Base-by-base conservation (phyloP, 2,888 invertebrate genomes). In the Smittia aterrima region DNA sequence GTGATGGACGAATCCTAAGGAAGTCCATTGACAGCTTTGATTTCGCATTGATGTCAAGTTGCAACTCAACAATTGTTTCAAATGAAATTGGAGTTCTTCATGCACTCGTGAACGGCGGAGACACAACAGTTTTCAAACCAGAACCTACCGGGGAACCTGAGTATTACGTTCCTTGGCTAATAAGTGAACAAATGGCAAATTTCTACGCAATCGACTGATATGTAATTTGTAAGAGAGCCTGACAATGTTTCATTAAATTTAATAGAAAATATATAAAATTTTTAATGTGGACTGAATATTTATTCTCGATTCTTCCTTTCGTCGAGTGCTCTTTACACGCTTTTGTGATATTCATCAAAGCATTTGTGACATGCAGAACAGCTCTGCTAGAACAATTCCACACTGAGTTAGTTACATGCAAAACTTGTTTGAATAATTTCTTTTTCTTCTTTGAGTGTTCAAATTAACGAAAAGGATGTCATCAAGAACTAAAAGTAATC, bases 61-160 rank as follows among this genome's bases (percentile, higher is more conserved):
- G 72, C 38, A 75, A 75, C 53, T 25, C 64, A 13, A 75, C 71
- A 18, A 67, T 75, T 24, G 27, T 75, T 6, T 72, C 71, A 24
- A 75, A 75, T 24, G 53, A 32, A 1, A 25, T 72, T 22, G 75
- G 75, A 38, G 32, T 58, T 4, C 53, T 75, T 22, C 58, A 64
- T 38, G 75, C 72, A 16, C 7, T 75, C 7, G n/a, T 72, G 3
- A 75, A 72, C 66, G 67, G 58, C 3, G 75, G 75, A 13, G 47
- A 11, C 16, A 47, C 75, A 25, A 47, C 62, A 16, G 67, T 72
- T 7, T 75, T 32, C 27, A 41, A 68, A 54, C 70, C 27, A 18
- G 16, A 70, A 24, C 68, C 22, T 13, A 16, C 6, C 7, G 20
- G n/a, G 27, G 62, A 72, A n/a, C 72, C 72, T 1, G 38, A 72